Evolutionary conservation across 2,888 invertebrate genomes (phyloP), one percentile per base, ranked within the genome.

Genomic region (Sialis lutaria): DNA sequence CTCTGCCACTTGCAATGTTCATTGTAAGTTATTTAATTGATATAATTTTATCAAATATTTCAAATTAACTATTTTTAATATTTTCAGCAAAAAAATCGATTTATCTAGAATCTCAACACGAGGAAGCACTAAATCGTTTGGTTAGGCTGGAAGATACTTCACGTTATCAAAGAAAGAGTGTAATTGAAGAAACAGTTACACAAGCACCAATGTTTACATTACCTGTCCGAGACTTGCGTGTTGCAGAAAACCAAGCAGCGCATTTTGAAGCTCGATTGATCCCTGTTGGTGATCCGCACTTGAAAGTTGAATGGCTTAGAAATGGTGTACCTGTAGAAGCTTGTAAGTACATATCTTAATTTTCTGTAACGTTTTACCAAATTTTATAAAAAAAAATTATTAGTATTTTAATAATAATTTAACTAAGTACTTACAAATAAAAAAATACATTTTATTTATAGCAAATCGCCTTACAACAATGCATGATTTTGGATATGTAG

Each of bases 401-500:
- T 33, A 33, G n/a, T n/a, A n/a, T n/a, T n/a, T 46, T 33, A 10
- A 46, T 49, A 37, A 43, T 43, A 43, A n/a, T 35, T n/a, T 35
- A 4, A 35, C 4, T 2, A 35, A n/a, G 9, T n/a, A 35, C 9
- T 43, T 33, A 41, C 7, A 46, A 47, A 42, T 34, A 44, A 46
- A 42, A 33, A 46, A 51, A 47, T 34, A 40, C 7, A 6, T 48
- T 50, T 39, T 49, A 44, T 52, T 61, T 63, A 45, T 54, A 82
- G 82, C 89, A n/a, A 90, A 90, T 61, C 85, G 90, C 50, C 73
- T 87, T 33, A 87, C 88, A 40, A 92, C 93, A 7, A 90, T 93
- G 83, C 91, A 96, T 61, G 97, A 98, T 64, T 96, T 97, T 63
- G 97, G 97, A 44, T 96, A 93, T 63, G 96, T 96, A 31, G 92